Conservation (phyloP, 2,113 vertebrate genomes). For the Amphiprion ocellaris region DNA sequence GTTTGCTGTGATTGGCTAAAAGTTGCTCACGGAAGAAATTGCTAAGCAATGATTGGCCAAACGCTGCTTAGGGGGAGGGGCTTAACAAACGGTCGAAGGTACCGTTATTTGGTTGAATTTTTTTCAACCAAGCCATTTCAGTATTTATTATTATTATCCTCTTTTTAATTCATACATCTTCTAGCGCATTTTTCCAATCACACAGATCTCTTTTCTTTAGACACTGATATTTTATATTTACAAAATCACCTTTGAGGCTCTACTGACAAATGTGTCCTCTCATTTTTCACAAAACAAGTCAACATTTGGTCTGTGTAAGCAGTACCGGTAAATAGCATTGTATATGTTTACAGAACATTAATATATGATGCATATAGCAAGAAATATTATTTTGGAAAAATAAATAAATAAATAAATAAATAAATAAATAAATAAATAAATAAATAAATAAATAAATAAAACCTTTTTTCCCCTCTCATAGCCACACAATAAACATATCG, state of each 20-base stretch:
- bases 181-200: not conserved
- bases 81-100: constrained; percentile 6
- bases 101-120: not conserved
- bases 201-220: not conserved
- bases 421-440: constrained; percentile 55
- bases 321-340: constrained; percentile 23
- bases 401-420: constrained; percentile 56
- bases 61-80: not conserved
- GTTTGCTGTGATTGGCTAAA: no score
- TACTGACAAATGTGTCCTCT: not conserved
- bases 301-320: constrained; percentile 38
- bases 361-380: not conserved
- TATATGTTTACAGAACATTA: constrained; percentile 34
- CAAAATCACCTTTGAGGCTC: constrained; percentile 6
- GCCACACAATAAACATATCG: constrained; percentile 6
- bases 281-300: constrained; percentile 9
- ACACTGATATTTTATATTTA: constrained; percentile 33
- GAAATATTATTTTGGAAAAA: constrained; percentile 44
- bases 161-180: constrained; percentile 24
- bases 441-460: constrained; percentile 56
- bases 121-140: not conserved
- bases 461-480: not conserved
- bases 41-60: not conserved
- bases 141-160: not conserved
- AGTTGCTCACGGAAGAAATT: no score